Evolutionary conservation across 2,797 vertebrate genomes (phyloP).

Genomic region (Anguilla pacifica): DNA sequence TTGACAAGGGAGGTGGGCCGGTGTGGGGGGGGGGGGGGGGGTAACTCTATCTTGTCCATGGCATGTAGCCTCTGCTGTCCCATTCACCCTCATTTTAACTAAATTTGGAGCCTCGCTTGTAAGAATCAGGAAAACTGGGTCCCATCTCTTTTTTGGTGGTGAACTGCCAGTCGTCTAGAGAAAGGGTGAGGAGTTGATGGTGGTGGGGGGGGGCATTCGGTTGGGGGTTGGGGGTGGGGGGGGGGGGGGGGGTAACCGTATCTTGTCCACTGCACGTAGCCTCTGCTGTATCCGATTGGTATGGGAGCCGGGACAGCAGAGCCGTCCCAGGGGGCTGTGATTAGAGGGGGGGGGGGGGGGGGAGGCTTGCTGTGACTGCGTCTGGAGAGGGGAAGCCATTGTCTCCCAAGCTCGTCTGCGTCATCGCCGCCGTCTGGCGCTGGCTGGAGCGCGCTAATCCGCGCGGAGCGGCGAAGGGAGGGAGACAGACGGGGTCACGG

Average conservation of each 20-base stretch:
- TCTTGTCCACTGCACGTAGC: constrained; percentile 44
- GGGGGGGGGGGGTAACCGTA: constrained; percentile 45
- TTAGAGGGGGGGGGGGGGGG: constrained; percentile 69
- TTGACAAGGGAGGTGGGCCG: constrained; percentile 25
- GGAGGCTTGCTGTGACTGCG: constrained; percentile 73
- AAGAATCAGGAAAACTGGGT: neutral
- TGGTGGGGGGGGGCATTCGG: neutral
- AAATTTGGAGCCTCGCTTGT: neutral
- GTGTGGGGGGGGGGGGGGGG: constrained; percentile 43
- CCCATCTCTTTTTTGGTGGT: neutral
- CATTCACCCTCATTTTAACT: neutral
- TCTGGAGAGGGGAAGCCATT: constrained; percentile 67
- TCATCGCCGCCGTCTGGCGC: constrained; percentile 61
- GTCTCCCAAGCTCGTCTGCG: constrained; percentile 60
- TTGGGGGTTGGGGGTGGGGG: constrained; percentile 16
- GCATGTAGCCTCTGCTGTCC: constrained; percentile 50
- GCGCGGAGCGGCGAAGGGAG: constrained; percentile 35
- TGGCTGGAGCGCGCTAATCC: constrained; percentile 61
- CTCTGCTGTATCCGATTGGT: constrained; percentile 63
- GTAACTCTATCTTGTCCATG: constrained; percentile 48
- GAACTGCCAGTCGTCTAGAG: neutral
- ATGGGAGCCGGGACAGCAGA: constrained; percentile 67
- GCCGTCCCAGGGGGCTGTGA: constrained; percentile 68
- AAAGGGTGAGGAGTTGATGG: neutral
- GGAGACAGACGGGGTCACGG: constrained; percentile 51